Evolutionary conservation across 2,797 vertebrate species (phyloP).

Genomic region (Periophthalmus magnuspinnatus): DNA sequence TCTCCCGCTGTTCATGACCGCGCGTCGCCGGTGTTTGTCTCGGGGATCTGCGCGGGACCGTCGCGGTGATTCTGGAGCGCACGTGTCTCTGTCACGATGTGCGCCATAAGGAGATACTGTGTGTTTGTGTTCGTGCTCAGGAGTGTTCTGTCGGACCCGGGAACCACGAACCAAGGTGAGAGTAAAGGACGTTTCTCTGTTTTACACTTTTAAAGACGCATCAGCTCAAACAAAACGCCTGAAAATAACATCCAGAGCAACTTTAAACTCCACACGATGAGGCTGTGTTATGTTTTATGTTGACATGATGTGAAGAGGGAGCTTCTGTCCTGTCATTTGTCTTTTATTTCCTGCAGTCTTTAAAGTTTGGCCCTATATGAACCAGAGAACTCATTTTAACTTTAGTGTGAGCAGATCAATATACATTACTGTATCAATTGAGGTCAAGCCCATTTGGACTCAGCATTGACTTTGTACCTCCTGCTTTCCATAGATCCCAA

Average conservation of each 20-base stretch:
- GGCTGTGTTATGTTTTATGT: too few species aligned
- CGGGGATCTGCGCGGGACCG: slow-evolving; percentile 45
- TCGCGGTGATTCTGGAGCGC: slow-evolving; percentile 46
- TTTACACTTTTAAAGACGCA: neutral
- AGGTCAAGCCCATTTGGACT: slow-evolving; percentile 1
- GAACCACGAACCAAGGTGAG: slow-evolving; percentile 80
- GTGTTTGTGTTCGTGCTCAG: slow-evolving; percentile 71
- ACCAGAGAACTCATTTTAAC: neutral
- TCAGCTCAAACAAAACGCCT: neutral
- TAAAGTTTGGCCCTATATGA: neutral
- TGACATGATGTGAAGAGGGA: neutral
- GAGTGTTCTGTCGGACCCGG: slow-evolving; percentile 72
- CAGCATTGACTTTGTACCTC: neutral
- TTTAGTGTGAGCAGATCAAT: neutral
- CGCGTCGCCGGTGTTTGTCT: slow-evolving; percentile 19
- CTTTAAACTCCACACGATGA: neutral
- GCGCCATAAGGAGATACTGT: slow-evolving; percentile 68
- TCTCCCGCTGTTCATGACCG: slow-evolving; percentile 37
- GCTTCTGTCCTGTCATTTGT: neutral
- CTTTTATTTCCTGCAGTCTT: neutral
- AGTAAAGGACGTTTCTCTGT: neutral
- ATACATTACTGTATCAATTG: neutral
- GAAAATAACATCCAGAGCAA: neutral
- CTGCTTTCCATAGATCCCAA: neutral
- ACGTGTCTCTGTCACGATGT: slow-evolving; percentile 68